These are phyloP conservation scores for Eupithecia inturbata DNA, from an alignment of 2,888 invertebrate species.

Conservation along the genomic window DNA sequence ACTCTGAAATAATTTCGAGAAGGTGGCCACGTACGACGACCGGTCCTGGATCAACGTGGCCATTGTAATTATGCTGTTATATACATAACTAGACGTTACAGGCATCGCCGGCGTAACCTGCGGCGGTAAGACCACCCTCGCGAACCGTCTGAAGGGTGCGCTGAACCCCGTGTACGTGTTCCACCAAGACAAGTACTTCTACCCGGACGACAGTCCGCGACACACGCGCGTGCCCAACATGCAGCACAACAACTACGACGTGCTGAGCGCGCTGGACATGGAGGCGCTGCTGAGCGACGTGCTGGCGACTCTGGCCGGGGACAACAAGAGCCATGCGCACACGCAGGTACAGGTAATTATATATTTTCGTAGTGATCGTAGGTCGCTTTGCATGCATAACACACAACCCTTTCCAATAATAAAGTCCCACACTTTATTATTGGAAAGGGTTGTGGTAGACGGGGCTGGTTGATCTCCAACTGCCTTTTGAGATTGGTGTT, in stretches of 20 bases:
- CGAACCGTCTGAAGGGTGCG: constrained; percentile 78
- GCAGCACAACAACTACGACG: constrained; percentile 91
- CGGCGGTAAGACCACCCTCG: constrained; percentile 92
- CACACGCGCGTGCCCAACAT: constrained; percentile 86
- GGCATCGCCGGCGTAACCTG: constrained; percentile 90
- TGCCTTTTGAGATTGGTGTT: too few relatives aligned
- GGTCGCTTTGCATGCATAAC: too few relatives aligned
- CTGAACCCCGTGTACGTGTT: constrained; percentile 82
- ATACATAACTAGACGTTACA: too few relatives aligned
- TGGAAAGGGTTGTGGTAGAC: too few relatives aligned
- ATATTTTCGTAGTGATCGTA: too few relatives aligned
- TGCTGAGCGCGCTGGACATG: constrained; percentile 89
- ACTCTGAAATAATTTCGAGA: too few relatives aligned
- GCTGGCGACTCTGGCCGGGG: constrained; percentile 61
- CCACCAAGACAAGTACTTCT: constrained; percentile 91
- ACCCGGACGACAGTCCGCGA: constrained; percentile 85
- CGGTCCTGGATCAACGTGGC: too few relatives aligned
- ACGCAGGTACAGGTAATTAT: background rate
- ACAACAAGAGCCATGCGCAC: constrained; percentile 45
- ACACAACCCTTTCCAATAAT: too few relatives aligned
- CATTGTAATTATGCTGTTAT: too few relatives aligned
- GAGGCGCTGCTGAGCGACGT: constrained; percentile 87
- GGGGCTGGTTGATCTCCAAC: too few relatives aligned
- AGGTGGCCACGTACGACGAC: too few relatives aligned
- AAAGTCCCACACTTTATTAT: too few relatives aligned